Conservation (phyloP, 2,797 vertebrate species). For the Pachyuromys duprasi region DNA sequence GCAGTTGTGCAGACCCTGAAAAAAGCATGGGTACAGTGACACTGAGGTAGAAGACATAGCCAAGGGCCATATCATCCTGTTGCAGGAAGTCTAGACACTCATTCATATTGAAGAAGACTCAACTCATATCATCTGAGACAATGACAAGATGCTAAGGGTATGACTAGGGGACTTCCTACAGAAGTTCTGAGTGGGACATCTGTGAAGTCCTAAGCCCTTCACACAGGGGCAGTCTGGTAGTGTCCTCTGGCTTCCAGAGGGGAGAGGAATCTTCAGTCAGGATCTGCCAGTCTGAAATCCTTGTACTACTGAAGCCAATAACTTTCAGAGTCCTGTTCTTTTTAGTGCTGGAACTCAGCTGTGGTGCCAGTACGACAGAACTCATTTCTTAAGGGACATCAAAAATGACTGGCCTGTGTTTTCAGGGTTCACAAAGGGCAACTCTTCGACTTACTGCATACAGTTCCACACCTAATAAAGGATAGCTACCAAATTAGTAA, state of each 20-base stretch:
- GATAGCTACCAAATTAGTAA: not conserved
- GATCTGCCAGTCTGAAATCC: not conserved
- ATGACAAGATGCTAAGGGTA: constrained; percentile 94
- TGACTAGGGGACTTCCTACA: constrained; percentile 96
- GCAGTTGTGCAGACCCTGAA: constrained; percentile 93
- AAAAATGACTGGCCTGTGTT: not conserved
- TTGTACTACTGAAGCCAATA: not conserved
- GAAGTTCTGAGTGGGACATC: constrained; percentile 90
- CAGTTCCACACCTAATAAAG: not conserved
- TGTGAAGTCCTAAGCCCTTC: not conserved
- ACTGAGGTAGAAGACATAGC: constrained; percentile 98
- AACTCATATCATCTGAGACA: constrained; percentile 98
- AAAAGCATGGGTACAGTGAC: constrained; percentile 98
- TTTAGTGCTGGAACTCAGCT: not conserved
- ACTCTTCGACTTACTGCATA: not conserved
- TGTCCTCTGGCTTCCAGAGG: not conserved
- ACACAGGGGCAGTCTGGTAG: not conserved
- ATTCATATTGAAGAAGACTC: constrained; percentile 98
- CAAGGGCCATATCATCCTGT: constrained; percentile 97
- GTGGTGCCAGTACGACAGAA: no score
- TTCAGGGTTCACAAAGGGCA: not conserved
- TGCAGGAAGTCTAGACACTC: constrained; percentile 97
- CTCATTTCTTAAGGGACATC: not conserved
- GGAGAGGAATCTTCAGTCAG: not conserved
- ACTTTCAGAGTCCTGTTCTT: not conserved